phyloP scores from a whole-genome alignment of 2,113 vertebrate species.

The Hemicordylus capensis region DNA sequence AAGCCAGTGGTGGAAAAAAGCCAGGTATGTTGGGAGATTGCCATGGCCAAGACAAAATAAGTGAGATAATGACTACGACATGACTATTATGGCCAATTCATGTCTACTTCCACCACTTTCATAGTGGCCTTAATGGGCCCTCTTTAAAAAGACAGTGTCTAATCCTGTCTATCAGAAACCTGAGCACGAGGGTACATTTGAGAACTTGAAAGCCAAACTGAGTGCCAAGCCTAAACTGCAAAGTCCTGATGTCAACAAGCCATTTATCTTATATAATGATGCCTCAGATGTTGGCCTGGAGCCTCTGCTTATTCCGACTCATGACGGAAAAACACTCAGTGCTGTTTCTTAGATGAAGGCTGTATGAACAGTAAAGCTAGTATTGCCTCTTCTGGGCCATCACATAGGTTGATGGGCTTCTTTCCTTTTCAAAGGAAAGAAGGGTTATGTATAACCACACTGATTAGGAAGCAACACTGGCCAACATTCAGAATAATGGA shows the following conservation, averaged over 20 bases:
- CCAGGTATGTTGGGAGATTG: not conserved
- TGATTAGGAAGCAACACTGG: too few species aligned
- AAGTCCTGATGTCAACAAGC: not conserved
- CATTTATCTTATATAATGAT: not conserved
- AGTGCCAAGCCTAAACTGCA: not conserved
- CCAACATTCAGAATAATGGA: too few species aligned
- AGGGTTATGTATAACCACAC: too few species aligned
- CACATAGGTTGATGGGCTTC: not conserved
- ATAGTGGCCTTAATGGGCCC: not conserved
- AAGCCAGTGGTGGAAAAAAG: not conserved
- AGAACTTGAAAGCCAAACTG: not conserved
- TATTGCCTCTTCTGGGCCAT: not conserved
- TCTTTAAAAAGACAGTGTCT: not conserved
- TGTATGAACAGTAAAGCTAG: not conserved
- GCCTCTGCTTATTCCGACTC: not conserved
- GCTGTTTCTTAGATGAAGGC: not conserved
- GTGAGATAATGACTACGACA: not conserved
- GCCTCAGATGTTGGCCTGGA: not conserved
- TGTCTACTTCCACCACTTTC: not conserved
- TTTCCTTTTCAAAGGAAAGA: too few species aligned
- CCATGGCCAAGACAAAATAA: not conserved
- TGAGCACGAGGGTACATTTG: not conserved
- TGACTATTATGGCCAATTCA: not conserved
- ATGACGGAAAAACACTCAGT: not conserved
- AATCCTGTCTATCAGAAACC: not conserved